Percentiles rank a stretch among this genome's conserved stretches.
phyloP scores from a whole-genome alignment of 2,113 vertebrate genomes.

The Oostethus manadensis region DNA sequence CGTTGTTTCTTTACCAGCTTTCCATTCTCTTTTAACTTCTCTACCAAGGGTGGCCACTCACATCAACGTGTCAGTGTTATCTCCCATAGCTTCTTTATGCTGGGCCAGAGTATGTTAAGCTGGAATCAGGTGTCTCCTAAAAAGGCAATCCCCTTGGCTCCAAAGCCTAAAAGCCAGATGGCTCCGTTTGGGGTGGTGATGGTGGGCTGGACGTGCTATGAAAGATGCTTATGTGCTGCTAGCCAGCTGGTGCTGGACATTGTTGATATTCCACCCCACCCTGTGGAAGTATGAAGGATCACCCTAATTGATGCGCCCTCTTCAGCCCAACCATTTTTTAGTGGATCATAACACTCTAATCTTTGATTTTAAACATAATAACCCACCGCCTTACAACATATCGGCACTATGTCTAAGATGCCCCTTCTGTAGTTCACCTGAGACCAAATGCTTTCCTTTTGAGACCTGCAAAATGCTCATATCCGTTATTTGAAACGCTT shows the following conservation, averaged over 20 bases:
- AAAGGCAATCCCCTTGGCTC: conserved; percentile 76
- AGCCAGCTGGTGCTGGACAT: conserved; percentile 64
- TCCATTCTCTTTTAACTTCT: background rate
- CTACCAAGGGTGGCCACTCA: conserved; percentile 7
- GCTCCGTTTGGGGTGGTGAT: conserved; percentile 23
- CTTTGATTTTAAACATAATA: conserved; percentile 20
- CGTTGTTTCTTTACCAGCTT: conserved; percentile 10
- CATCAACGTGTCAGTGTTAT: conserved; percentile 45
- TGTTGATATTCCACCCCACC: conserved; percentile 35
- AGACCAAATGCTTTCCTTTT: background rate
- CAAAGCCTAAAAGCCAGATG: conserved; percentile 34
- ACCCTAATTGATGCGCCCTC: conserved; percentile 10
- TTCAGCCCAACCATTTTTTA: background rate
- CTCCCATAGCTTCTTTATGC: conserved; percentile 60
- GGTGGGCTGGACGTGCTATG: conserved; percentile 15
- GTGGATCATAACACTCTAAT: conserved; percentile 4
- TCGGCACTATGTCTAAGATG: background rate
- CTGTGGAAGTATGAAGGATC: conserved; percentile 46
- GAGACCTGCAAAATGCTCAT: background rate
- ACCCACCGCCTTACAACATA: conserved; percentile 7
- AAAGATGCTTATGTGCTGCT: conserved; percentile 46
- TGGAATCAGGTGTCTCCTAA: conserved; percentile 71
- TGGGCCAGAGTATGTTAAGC: conserved; percentile 30
- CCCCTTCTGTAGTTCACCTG: background rate
- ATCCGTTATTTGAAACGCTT: background rate